Evolutionary conservation across 2,797 vertebrate species (phyloP).

Genomic region (Gephyroberyx darwinii): DNA sequence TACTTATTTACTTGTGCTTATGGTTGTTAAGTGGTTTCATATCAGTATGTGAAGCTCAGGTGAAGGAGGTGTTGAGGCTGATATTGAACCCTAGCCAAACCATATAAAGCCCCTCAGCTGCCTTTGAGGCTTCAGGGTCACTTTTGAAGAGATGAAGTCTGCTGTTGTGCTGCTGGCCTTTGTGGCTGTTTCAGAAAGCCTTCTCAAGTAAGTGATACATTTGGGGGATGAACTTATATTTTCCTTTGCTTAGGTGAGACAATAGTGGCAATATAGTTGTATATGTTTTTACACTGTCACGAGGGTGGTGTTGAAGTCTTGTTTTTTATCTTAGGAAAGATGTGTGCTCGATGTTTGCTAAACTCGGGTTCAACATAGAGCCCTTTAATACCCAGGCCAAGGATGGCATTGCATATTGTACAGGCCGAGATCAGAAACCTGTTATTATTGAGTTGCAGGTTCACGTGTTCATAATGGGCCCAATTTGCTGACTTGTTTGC

Average conservation of each 20-base stretch:
- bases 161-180: slow-evolving; percentile 29
- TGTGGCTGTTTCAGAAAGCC: slow-evolving; percentile 38
- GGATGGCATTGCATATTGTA: too few species aligned
- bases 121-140: neutral
- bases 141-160: slow-evolving; percentile 42
- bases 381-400: too few species aligned
- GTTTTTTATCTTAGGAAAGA: neutral
- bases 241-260: neutral
- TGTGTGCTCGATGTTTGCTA: too few species aligned
- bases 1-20: too few species aligned
- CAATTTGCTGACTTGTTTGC: slow-evolving; percentile 2
- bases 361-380: too few species aligned
- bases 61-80: neutral
- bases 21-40: slow-evolving; percentile 28
- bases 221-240: too few species aligned
- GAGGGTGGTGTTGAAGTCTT: neutral
- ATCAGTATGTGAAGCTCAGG: slow-evolving; percentile 20
- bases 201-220: slow-evolving; percentile 38
- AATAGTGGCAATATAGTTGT: neutral
- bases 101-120: neutral
- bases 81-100: neutral
- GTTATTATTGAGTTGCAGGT: slow-evolving; percentile 2
- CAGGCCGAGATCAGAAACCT: neutral
- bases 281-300: neutral
- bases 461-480: neutral